These are phyloP conservation scores for Oxyruncus cristatus DNA, from an alignment of 2,113 vertebrate genomes.

Conservation along the genomic window DNA sequence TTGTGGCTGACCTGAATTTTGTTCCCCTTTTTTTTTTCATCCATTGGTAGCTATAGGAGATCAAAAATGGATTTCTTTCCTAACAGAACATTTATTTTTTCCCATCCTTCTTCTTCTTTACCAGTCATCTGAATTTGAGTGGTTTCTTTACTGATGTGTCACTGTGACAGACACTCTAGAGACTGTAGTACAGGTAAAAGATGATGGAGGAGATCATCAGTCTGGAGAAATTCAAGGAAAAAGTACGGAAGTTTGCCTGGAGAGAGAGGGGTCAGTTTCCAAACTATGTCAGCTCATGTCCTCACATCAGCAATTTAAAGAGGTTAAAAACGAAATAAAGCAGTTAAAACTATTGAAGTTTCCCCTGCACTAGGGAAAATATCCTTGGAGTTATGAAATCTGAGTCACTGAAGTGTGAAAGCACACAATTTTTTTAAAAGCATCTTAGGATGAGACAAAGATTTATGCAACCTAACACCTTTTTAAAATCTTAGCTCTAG, in stretches of 20 bases:
- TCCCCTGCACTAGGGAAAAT: background rate
- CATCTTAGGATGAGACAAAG: background rate
- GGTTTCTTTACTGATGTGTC: background rate
- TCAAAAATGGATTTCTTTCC: background rate
- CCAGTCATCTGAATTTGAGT: background rate
- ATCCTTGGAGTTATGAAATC: background rate
- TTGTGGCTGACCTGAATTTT: background rate
- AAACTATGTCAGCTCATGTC: background rate
- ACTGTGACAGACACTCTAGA: background rate
- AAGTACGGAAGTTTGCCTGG: background rate
- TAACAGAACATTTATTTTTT: background rate
- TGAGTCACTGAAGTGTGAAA: background rate
- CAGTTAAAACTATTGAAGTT: background rate
- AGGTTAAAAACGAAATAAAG: background rate
- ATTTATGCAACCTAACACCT: background rate
- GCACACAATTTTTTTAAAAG: background rate
- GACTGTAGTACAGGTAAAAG: background rate
- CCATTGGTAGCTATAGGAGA: background rate
- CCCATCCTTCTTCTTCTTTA: background rate
- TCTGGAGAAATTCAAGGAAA: background rate
- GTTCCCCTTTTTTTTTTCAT: background rate
- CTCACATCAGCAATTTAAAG: background rate
- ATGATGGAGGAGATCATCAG: background rate
- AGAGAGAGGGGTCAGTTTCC: background rate
- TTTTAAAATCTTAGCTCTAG: background rate